Evolutionary conservation across 2,797 vertebrate genomes (phyloP).

Genomic region (Neosilurus mollespiculum): DNA sequence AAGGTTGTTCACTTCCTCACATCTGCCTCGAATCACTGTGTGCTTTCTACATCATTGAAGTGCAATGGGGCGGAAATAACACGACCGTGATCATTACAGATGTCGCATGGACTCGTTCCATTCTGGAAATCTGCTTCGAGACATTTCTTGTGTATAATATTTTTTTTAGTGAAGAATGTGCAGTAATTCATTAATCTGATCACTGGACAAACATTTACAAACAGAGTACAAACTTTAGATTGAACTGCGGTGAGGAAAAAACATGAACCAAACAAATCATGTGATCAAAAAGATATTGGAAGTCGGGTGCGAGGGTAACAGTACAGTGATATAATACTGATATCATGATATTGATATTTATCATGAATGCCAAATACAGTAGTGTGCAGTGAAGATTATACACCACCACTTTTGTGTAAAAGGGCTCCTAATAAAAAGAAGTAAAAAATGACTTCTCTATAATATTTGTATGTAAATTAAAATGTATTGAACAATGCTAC

Average conservation of each 20-base stretch:
- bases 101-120: constrained; percentile 19
- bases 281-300: background rate
- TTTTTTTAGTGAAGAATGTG: background rate
- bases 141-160: background rate
- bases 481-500: too few species aligned
- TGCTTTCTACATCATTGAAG: constrained; percentile 50
- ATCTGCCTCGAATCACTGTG: constrained; percentile 59
- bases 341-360: background rate
- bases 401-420: too few species aligned
- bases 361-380: too few species aligned
- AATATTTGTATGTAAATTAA: too few species aligned
- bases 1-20: constrained; percentile 42
- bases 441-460: too few species aligned
- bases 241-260: background rate
- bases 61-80: constrained; percentile 50
- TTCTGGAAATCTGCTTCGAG: background rate
- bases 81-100: constrained; percentile 28
- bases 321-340: too few species aligned
- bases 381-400: too few species aligned
- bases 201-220: background rate
- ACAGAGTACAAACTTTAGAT: background rate
- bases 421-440: too few species aligned
- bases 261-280: background rate
- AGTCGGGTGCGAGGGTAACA: background rate
- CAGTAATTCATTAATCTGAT: background rate